phyloP scores from a whole-genome alignment of 64 coral and sea anemone genomes.

The Cladopsammia gracilis region DNA sequence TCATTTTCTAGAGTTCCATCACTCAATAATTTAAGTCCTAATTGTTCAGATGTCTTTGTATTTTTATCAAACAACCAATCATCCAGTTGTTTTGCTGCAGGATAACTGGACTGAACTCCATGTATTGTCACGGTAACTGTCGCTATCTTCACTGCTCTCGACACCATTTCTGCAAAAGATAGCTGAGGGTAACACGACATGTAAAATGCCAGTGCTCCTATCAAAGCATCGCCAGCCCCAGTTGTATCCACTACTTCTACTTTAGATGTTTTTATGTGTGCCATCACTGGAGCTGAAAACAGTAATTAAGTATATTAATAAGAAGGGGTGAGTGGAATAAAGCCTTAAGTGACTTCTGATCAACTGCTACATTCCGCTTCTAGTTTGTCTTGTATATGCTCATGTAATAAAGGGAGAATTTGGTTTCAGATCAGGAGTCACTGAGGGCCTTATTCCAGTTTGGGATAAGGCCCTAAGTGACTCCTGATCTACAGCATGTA shows the following conservation, averaged over 20 bases:
- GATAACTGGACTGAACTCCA: conserved; percentile 94
- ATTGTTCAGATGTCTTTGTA: conserved; percentile 8
- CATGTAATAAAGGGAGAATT: no score
- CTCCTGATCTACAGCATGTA: no score
- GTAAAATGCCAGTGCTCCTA: conserved; percentile 87
- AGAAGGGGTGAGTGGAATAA: no score
- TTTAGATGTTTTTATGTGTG: conserved; percentile 32
- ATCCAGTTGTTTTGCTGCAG: conserved; percentile 68
- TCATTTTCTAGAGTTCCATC: not conserved
- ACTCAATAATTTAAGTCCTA: not conserved
- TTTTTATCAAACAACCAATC: conserved; percentile 62
- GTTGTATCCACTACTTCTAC: conserved; percentile 85
- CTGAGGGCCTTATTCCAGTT: no score
- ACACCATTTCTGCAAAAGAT: conserved; percentile 74
- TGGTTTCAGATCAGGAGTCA: no score
- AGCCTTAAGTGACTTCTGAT: no score
- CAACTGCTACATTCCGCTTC: no score
- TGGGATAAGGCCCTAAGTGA: no score
- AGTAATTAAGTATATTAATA: not conserved
- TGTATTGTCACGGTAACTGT: conserved; percentile 73
- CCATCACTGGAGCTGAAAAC: conserved; percentile 46
- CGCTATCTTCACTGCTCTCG: conserved; percentile 82
- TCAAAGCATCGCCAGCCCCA: conserved; percentile 87
- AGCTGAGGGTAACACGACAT: conserved; percentile 81
- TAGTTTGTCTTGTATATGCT: no score